Evolutionary conservation across 2,888 invertebrate genomes (phyloP).

Genomic region (Drosophila histrio): DNA sequence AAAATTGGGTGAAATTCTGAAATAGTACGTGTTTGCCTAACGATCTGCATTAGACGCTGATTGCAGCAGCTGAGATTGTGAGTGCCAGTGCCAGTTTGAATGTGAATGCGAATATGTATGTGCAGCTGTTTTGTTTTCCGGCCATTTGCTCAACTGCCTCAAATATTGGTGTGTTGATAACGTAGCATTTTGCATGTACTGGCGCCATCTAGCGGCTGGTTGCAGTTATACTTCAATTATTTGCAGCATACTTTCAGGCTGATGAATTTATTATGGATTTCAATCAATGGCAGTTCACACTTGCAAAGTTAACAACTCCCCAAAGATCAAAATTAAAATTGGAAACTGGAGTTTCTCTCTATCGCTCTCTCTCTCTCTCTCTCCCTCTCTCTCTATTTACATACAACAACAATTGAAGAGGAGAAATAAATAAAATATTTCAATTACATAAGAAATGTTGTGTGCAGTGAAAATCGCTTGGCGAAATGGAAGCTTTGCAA

Average conservation of each 20-base stretch:
- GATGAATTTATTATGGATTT: background rate
- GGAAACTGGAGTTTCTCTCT: background rate
- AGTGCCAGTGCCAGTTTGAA: background rate
- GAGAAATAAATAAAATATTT: conserved; percentile 46
- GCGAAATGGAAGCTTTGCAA: conserved; percentile 33
- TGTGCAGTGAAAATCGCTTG: conserved; percentile 21
- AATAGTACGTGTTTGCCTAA: conserved; percentile 71
- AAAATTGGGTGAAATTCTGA: conserved; percentile 39
- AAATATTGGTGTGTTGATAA: background rate
- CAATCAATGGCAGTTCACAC: conserved; percentile 3
- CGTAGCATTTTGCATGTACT: background rate
- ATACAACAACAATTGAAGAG: conserved; percentile 12
- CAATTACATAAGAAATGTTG: conserved; percentile 42
- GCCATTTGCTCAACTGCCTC: background rate
- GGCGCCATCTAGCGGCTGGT: conserved; percentile 50
- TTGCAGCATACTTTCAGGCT: conserved; percentile 48
- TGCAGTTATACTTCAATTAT: background rate
- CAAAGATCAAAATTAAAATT: conserved; percentile 6
- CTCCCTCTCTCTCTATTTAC: background rate
- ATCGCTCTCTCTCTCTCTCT: background rate
- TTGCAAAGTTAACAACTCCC: conserved; percentile 2
- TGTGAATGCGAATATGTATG: conserved; percentile 11
- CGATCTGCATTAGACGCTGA: conserved; percentile 78
- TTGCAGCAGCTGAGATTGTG: conserved; percentile 43
- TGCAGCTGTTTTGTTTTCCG: background rate